Conservation (phyloP, 1,140 invertebrate species). For the Eriocheir sinensis region DNA sequence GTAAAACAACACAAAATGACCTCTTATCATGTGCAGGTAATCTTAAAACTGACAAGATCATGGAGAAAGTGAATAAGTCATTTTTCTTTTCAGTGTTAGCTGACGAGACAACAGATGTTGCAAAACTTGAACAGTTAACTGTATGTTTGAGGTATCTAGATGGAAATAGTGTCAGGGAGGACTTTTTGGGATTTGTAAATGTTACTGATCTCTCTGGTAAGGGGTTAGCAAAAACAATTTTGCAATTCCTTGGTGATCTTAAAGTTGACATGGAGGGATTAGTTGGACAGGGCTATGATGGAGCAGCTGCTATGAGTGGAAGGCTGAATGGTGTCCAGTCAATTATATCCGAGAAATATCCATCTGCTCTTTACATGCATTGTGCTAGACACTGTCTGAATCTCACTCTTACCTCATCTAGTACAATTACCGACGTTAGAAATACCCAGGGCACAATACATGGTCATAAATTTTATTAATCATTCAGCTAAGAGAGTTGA, state of each 20-base stretch:
- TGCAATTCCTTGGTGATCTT: conserved; percentile 66
- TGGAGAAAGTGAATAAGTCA: no score
- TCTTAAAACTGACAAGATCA: no score
- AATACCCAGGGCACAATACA: not conserved
- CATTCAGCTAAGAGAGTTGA: conserved; percentile 12
- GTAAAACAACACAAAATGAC: no score
- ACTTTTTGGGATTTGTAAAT: conserved; percentile 78
- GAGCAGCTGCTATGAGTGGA: conserved; percentile 79
- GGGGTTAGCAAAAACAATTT: conserved; percentile 66
- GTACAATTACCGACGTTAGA: not conserved
- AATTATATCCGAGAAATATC: conserved; percentile 75
- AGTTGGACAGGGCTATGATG: conserved; percentile 80
- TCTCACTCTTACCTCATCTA: conserved; percentile 49
- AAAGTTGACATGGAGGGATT: conserved; percentile 71
- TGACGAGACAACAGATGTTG: no score
- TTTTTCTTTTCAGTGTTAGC: no score
- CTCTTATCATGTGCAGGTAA: no score
- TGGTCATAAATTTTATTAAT: conserved; percentile 16
- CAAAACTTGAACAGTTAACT: no score
- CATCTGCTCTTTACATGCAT: conserved; percentile 78
- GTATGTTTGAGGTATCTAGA: conserved; percentile 54
- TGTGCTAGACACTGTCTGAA: conserved; percentile 79
- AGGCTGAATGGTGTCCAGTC: conserved; percentile 79
- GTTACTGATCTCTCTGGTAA: conserved; percentile 74
- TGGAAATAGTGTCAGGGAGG: conserved; percentile 53